These are phyloP conservation scores for Heterotis niloticus DNA, from an alignment of 2,113 vertebrate genomes.

Conservation along the genomic window DNA sequence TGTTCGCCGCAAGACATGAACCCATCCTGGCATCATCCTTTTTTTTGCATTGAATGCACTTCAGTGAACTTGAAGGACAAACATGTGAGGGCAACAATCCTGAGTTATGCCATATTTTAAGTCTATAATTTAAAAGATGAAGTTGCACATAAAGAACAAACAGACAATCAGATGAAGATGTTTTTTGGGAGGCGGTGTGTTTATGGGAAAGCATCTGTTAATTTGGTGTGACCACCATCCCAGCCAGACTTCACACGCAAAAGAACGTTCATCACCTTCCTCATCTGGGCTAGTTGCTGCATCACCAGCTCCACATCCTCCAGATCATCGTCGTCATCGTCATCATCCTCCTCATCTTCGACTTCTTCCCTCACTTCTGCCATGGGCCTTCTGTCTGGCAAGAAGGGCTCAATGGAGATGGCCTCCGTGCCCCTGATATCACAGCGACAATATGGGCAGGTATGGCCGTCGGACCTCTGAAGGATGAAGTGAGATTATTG, in stretches of 20 bases:
- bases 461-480: constrained; percentile 68
- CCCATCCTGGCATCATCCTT: too few species aligned
- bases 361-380: background rate
- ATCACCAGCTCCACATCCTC: constrained; percentile 66
- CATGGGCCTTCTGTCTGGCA: background rate
- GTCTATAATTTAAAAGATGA: background rate
- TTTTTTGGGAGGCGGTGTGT: background rate
- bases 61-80: too few species aligned
- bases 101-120: background rate
- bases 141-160: background rate
- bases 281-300: constrained; percentile 58
- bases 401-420: constrained; percentile 56
- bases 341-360: constrained; percentile 21
- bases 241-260: background rate
- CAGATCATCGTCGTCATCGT: constrained; percentile 57
- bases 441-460: constrained; percentile 81
- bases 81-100: too few species aligned
- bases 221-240: background rate
- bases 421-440: constrained; percentile 70
- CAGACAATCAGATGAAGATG: background rate
- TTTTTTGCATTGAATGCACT: too few species aligned
- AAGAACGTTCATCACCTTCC: constrained; percentile 41
- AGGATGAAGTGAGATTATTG: constrained; percentile 6
- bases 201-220: background rate
- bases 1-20: too few species aligned